phyloP scores from a whole-genome alignment of 2,888 invertebrate genomes.

The Epinotia brunnichana region DNA sequence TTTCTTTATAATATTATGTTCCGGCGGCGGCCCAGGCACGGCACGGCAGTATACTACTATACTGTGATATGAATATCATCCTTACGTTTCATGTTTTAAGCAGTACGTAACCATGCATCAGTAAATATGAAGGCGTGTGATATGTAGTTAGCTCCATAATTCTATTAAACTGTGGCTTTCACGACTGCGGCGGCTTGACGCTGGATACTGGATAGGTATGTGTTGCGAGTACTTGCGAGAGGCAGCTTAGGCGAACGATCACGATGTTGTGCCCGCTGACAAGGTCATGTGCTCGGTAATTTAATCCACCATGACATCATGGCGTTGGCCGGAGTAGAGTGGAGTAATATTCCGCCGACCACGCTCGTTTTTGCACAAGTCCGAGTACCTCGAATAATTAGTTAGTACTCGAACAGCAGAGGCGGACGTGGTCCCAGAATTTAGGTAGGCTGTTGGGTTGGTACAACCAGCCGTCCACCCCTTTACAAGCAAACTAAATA shows the following conservation, averaged over 20 bases:
- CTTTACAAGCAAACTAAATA: not conserved
- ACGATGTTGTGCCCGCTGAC: constrained; percentile 56
- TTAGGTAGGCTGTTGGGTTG: not conserved
- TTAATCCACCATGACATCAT: constrained; percentile 81
- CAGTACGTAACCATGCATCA: not conserved
- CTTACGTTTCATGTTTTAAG: not conserved
- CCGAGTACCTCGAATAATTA: constrained; percentile 52
- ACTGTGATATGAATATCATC: too few species aligned
- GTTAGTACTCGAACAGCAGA: constrained; percentile 37
- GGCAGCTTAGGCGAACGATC: constrained; percentile 43
- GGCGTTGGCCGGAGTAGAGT: constrained; percentile 55
- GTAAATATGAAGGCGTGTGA: not conserved
- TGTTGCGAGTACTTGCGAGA: constrained; percentile 2
- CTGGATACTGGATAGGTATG: too few species aligned
- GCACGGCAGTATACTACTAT: too few species aligned
- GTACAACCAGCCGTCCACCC: not conserved
- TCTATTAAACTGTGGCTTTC: not conserved
- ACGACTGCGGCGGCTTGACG: not conserved
- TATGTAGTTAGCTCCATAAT: not conserved
- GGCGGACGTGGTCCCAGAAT: constrained; percentile 15
- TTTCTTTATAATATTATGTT: too few species aligned
- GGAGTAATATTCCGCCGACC: constrained; percentile 71
- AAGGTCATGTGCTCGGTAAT: constrained; percentile 76
- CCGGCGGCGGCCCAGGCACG: too few species aligned
- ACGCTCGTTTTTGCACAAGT: constrained; percentile 67